phyloP scores from a whole-genome alignment of 2,113 vertebrate species.

The Sprattus sprattus region DNA sequence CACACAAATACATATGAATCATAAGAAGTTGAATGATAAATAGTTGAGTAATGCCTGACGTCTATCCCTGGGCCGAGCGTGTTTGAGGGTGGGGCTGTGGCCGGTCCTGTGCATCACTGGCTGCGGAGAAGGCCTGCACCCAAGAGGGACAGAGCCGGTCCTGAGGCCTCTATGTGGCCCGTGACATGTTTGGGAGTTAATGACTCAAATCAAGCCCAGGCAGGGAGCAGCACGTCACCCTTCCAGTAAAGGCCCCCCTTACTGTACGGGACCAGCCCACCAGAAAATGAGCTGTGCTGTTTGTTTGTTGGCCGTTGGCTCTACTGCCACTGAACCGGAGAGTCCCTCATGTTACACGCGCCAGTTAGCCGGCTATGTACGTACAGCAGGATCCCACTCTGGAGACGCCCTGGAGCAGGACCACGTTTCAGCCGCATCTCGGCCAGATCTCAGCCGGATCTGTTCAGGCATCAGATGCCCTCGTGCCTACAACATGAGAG shows the following conservation, averaged over 20 bases:
- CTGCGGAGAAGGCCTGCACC: background rate
- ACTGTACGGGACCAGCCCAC: slow-evolving; percentile 29
- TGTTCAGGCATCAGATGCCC: background rate
- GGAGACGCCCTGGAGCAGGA: background rate
- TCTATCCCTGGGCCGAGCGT: background rate
- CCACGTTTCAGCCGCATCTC: slow-evolving; percentile 11
- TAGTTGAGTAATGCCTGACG: background rate
- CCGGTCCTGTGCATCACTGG: background rate
- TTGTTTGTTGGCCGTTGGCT: slow-evolving; percentile 49
- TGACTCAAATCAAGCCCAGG: slow-evolving; percentile 47
- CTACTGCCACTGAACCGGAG: slow-evolving; percentile 41
- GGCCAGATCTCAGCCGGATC: background rate
- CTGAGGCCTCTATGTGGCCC: slow-evolving; percentile 24
- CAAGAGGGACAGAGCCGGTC: background rate
- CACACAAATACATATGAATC: background rate
- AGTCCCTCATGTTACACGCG: slow-evolving; percentile 30
- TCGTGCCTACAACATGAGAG: slow-evolving; percentile 21
- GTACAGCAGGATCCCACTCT: slow-evolving; percentile 20
- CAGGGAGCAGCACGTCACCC: slow-evolving; percentile 46
- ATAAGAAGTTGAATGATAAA: slow-evolving; percentile 2
- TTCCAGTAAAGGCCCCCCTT: slow-evolving; percentile 50
- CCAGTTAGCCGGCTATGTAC: slow-evolving; percentile 9
- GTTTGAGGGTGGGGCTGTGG: background rate
- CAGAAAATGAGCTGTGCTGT: slow-evolving; percentile 20
- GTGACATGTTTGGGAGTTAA: slow-evolving; percentile 48